These are phyloP conservation scores for Nothobranchius furzeri DNA, from an alignment of 2,113 vertebrate genomes.

Conservation along the genomic window DNA sequence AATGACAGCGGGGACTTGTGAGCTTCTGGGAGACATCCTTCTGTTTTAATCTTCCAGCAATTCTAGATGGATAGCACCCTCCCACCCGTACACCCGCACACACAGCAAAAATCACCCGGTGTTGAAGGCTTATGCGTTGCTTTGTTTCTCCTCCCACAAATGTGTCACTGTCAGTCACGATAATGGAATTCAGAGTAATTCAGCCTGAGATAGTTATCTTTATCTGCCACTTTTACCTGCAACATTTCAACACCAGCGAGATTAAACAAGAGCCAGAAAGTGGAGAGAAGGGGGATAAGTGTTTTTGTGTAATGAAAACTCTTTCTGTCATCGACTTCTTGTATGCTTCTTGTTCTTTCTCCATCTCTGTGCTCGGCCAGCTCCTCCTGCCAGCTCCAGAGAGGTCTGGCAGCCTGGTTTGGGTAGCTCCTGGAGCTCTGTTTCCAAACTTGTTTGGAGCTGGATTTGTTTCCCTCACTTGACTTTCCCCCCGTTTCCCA, in stretches of 20 bases:
- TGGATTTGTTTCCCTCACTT: slow-evolving; percentile 65
- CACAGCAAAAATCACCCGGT: slow-evolving; percentile 13
- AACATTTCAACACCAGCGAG: slow-evolving; percentile 34
- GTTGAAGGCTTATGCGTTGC: slow-evolving; percentile 38
- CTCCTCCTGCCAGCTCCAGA: slow-evolving; percentile 50
- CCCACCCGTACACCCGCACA: slow-evolving; percentile 37
- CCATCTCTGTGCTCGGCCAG: slow-evolving; percentile 52
- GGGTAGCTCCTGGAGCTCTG: slow-evolving; percentile 65
- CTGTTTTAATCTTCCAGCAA: slow-evolving; percentile 61
- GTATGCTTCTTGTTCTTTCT: slow-evolving; percentile 33
- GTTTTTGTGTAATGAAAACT: slow-evolving; percentile 69
- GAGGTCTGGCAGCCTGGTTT: slow-evolving; percentile 69
- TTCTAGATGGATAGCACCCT: slow-evolving; percentile 57
- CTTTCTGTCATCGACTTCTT: slow-evolving; percentile 40
- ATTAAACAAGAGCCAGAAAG: slow-evolving; percentile 42
- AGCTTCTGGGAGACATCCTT: slow-evolving; percentile 61
- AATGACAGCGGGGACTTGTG: slow-evolving; percentile 21
- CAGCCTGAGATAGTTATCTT: slow-evolving; percentile 64
- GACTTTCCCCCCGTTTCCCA: slow-evolving; percentile 49
- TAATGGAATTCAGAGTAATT: slow-evolving; percentile 63
- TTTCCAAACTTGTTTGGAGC: slow-evolving; percentile 63
- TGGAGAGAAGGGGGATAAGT: slow-evolving; percentile 39
- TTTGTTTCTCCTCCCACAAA: slow-evolving; percentile 66
- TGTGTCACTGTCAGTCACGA: slow-evolving; percentile 60
- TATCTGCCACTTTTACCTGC: slow-evolving; percentile 62